These are phyloP conservation scores for Rhipidura dahli DNA, from an alignment of 2,113 vertebrate genomes.

Conservation along the genomic window DNA sequence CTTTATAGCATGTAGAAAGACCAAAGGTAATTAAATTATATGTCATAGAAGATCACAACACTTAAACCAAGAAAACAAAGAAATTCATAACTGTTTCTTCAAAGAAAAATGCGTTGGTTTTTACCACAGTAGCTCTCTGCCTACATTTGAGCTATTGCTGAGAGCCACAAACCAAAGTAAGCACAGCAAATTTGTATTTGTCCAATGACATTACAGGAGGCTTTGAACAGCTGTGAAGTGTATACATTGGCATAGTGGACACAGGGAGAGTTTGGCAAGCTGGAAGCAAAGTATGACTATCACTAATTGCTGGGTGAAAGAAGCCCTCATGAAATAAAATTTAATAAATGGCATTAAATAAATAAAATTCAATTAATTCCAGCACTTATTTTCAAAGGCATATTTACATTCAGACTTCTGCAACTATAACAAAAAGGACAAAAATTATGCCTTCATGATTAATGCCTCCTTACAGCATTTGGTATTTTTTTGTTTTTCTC, in stretches of 20 bases:
- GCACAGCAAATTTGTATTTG: background rate
- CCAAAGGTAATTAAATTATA: background rate
- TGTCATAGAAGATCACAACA: background rate
- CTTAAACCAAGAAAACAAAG: background rate
- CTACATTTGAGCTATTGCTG: background rate
- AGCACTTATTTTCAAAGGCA: background rate
- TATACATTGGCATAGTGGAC: background rate
- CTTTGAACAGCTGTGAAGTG: background rate
- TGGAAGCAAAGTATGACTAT: background rate
- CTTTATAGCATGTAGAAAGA: background rate
- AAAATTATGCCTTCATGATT: background rate
- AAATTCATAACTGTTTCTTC: background rate
- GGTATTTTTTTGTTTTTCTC: background rate
- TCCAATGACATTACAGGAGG: background rate
- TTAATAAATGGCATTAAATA: background rate
- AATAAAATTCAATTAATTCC: background rate
- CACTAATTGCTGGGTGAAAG: conserved; percentile 1
- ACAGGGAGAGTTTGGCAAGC: background rate
- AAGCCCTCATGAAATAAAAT: background rate
- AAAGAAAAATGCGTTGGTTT: background rate
- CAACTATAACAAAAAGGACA: background rate
- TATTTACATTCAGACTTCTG: background rate
- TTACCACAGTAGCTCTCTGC: background rate
- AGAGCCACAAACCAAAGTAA: background rate
- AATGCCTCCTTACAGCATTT: background rate